Conservation (phyloP, 2,797 vertebrate genomes). For the Argentina silus region DNA sequence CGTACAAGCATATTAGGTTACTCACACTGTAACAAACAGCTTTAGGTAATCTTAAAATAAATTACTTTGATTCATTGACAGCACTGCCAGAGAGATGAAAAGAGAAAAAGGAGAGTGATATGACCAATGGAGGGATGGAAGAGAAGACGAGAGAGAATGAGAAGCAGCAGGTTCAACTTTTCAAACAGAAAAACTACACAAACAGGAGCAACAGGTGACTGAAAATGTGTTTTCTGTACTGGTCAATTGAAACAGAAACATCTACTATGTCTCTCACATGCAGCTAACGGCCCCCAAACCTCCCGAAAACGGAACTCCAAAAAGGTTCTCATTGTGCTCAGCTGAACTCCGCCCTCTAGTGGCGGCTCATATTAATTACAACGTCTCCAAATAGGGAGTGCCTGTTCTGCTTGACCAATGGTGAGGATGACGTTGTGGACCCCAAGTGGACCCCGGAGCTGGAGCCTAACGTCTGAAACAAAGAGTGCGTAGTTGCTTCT, state of each 20-base stretch:
- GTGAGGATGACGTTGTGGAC: no score
- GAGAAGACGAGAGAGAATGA: no score
- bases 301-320: no score
- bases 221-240: no score
- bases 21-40: neutral
- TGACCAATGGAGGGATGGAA: neutral
- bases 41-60: neutral
- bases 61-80: neutral
- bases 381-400: neutral
- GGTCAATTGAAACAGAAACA: no score
- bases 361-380: slow-evolving; percentile 19
- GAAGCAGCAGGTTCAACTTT: no score
- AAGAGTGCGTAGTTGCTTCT: neutral
- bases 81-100: neutral
- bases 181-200: no score
- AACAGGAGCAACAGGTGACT: no score
- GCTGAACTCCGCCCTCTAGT: slow-evolving; percentile 29
- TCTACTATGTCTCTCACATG: neutral
- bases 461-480: neutral
- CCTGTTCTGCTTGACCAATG: no score
- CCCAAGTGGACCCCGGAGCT: neutral
- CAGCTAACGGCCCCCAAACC: neutral
- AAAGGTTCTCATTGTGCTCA: neutral
- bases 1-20: neutral
- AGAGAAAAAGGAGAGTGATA: neutral